phyloP scores from a whole-genome alignment of 2,888 invertebrate species.

The Patella caerulea region DNA sequence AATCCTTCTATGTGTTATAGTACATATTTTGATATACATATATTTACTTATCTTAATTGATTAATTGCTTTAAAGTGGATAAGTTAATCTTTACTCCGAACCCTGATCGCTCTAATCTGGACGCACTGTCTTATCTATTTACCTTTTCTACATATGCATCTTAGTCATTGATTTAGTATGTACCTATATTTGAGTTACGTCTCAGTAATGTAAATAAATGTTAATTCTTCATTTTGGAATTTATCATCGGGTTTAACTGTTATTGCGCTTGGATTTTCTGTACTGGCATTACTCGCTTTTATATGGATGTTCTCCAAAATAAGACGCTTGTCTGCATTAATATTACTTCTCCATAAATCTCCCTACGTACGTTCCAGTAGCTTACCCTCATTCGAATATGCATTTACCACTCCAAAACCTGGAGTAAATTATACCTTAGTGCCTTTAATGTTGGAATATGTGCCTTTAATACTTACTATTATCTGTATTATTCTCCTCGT shows the following conservation, averaged over 20 bases:
- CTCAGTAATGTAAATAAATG: no score
- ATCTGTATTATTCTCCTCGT: not conserved
- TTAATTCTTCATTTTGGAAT: not conserved
- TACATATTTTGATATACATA: no score
- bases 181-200: no score
- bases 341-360: not conserved
- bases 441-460: not conserved
- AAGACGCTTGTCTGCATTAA: not conserved
- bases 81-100: no score
- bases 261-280: not conserved
- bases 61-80: no score
- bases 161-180: no score
- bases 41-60: no score
- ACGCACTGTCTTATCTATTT: no score
- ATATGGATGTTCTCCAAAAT: not conserved
- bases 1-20: no score
- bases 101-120: no score
- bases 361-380: not conserved
- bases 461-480: not conserved
- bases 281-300: not conserved
- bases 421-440: not conserved
- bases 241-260: not conserved
- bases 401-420: not conserved
- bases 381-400: not conserved
- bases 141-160: no score